A percentile compares a stretch with the other conserved stretches of the same genome.
Conservation (phyloP, 2,113 vertebrate species). For the Aegotheles bennettii region DNA sequence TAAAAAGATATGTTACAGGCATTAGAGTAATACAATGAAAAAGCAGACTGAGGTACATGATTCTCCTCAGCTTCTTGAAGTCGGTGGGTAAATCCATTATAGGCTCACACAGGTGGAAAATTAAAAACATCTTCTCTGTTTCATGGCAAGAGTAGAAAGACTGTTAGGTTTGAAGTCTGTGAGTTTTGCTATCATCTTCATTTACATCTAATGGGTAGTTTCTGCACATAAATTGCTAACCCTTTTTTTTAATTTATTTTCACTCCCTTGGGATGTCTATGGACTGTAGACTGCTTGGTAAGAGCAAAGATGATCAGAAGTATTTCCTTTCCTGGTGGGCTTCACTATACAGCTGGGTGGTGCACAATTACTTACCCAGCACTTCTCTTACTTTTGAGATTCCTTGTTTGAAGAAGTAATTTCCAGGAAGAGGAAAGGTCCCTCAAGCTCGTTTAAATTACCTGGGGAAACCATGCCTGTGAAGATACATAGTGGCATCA, state of each 20-base stretch:
- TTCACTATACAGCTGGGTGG: neutral
- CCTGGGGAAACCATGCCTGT: neutral
- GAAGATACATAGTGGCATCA: neutral
- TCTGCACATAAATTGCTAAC: neutral
- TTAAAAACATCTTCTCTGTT: neutral
- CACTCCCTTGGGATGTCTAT: rapidly evolving
- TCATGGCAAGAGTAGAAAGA: neutral
- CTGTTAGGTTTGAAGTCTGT: neutral
- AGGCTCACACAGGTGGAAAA: neutral
- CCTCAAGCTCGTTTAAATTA: neutral
- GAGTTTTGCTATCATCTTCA: neutral
- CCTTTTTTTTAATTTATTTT: rapidly evolving
- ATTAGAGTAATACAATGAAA: neutral
- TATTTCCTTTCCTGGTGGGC: neutral
- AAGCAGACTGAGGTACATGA: neutral
- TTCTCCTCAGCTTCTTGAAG: neutral
- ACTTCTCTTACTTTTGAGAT: neutral
- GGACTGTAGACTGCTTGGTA: neutral
- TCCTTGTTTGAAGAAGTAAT: neutral
- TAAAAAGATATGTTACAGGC: neutral
- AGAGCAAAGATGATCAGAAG: neutral
- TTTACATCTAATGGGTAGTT: neutral
- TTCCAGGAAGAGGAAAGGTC: neutral
- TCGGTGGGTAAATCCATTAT: neutral
- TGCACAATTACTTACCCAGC: neutral